Base-by-base conservation (phyloP, 37 sponge, comb jelly and placozoan species). In the Geodia barretti region DNA sequence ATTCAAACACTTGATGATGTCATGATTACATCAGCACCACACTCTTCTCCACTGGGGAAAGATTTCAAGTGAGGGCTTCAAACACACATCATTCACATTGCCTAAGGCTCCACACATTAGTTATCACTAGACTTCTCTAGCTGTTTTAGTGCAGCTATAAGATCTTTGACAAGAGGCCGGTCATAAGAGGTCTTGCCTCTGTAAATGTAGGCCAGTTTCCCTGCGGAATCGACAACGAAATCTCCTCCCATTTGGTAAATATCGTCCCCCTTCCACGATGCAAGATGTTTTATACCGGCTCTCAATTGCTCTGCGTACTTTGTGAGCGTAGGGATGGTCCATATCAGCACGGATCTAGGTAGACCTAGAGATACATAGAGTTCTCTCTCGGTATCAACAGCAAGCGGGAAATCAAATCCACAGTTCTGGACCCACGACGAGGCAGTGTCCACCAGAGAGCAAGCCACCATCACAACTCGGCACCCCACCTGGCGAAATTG, bases 161-260 rank as follows among this genome's bases (percentile, higher is more conserved):
- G 26, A 5, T 61, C 61, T 20, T 83, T 75, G 24, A 80, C 39
- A 40, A 41, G 34, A 11, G 93, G 93, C 30, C 93, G 43, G 63
- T 92, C 93, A 59, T 38, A 28, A 3, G 78, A 76, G 34, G 39
- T 40, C 69, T 76, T 2, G 58, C 86, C 81, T 1, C 67, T 67
- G 72, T 92, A 88, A 28, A 60, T 43, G 38, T 86, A 73, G n/a
- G 77, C 60, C 58, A 88, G 77, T 24, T 47, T 34, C 0, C 93
- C 93, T 37, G n/a, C 40, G 14, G 32, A n/a, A 30, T 76, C 78
- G 24, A 80, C 35, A 34, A 92, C 78, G 65, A 87, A 91, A 82
- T 91, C 87, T 30, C 92, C 92, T 20, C 87, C 92, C 64, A 91
- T 37, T 54, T 71, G 69, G 54, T 86, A 77, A 28, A 83, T 60